Percentiles rank a stretch among this genome's conserved stretches.
Evolutionary conservation across 2,797 vertebrate genomes (phyloP).

Genomic region (Molossus molossus): DNA sequence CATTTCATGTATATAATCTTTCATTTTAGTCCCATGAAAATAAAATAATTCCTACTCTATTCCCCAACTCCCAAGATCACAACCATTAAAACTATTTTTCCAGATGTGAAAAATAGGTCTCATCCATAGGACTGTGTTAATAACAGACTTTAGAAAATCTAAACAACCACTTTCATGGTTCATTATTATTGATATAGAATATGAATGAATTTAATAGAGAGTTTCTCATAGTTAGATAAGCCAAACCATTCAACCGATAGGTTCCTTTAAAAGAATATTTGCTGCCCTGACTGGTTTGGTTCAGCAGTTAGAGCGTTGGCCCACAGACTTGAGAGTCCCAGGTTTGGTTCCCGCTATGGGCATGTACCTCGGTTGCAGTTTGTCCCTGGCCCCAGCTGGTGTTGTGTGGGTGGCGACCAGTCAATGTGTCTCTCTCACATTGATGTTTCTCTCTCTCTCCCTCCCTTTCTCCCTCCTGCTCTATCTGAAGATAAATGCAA

Average conservation of each 20-base stretch:
- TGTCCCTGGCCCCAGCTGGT: no score
- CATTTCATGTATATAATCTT: background rate
- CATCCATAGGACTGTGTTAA: background rate
- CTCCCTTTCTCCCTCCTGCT: no score
- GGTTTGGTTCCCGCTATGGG: no score
- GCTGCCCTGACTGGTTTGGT: no score
- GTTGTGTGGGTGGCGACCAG: no score
- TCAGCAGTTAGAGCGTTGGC: no score
- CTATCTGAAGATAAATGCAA: no score
- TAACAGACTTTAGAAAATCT: slow-evolving; percentile 35
- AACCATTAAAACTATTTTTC: background rate
- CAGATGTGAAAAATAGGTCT: background rate
- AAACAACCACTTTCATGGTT: background rate
- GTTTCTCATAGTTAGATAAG: background rate
- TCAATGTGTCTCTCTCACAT: no score
- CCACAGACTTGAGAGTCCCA: no score
- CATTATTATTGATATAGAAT: background rate
- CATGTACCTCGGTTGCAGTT: no score
- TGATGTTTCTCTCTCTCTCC: no score
- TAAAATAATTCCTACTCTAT: background rate
- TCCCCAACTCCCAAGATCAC: background rate
- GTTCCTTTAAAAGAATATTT: background rate
- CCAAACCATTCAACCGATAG: background rate
- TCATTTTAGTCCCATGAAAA: slow-evolving; percentile 1
- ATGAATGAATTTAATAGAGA: slow-evolving; percentile 3